A percentile compares a stretch with the other conserved stretches of the same genome.
These are phyloP conservation scores for Liparis tanakae DNA, from an alignment of 2,797 vertebrate species.

Conservation along the genomic window DNA sequence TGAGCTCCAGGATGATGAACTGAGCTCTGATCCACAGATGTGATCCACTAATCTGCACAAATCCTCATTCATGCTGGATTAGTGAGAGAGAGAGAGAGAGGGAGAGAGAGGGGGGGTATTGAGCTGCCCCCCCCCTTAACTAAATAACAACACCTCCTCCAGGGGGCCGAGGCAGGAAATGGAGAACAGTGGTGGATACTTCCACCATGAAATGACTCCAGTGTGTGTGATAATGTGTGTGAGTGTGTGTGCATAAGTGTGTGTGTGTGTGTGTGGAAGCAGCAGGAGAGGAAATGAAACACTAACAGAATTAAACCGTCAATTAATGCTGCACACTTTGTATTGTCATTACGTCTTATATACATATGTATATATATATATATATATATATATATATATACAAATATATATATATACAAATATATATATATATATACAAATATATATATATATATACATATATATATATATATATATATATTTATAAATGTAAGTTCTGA, in stretches of 20 bases:
- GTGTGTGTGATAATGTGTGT: background rate
- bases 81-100: slow-evolving; percentile 77
- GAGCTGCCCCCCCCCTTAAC: slow-evolving; percentile 66
- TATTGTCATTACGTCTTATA: no score
- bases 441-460: no score
- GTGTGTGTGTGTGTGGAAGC: background rate
- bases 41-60: slow-evolving; percentile 59
- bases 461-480: no score
- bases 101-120: slow-evolving; percentile 75
- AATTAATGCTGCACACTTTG: no score
- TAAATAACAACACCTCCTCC: slow-evolving; percentile 61
- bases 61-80: slow-evolving; percentile 90
- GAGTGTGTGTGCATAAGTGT: background rate
- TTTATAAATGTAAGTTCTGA: no score
- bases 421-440: no score
- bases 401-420: no score
- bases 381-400: no score
- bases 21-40: slow-evolving; percentile 82
- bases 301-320: background rate
- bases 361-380: no score
- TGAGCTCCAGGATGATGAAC: slow-evolving; percentile 69
- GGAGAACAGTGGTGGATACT: slow-evolving; percentile 20
- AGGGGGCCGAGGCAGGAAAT: slow-evolving; percentile 50
- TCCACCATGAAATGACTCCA: slow-evolving; percentile 33
- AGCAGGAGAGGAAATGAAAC: background rate